These are phyloP conservation scores for Eolophus roseicapilla DNA, from an alignment of 2,113 vertebrate genomes.

Conservation along the genomic window DNA sequence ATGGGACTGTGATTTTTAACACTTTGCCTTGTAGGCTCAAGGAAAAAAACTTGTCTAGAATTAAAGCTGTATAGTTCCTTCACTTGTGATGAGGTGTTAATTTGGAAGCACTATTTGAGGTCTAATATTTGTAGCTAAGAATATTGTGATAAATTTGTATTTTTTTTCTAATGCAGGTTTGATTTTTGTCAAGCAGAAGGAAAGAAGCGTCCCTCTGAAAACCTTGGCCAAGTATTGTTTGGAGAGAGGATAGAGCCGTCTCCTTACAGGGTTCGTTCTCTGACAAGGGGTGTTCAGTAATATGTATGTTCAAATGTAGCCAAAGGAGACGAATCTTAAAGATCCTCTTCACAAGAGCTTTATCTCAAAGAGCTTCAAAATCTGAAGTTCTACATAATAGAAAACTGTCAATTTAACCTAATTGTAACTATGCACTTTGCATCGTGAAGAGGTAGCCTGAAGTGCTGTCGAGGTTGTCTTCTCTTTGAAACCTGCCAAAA, in stretches of 20 bases:
- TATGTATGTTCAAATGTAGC: not conserved
- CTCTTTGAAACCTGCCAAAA: not conserved
- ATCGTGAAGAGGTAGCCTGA: not conserved
- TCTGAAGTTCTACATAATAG: not conserved
- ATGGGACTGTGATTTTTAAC: not conserved
- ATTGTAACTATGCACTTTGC: not conserved
- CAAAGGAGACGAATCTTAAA: not conserved
- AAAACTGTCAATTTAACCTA: not conserved
- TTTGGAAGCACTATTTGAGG: not conserved
- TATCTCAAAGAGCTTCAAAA: not conserved
- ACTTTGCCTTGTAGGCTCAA: not conserved
- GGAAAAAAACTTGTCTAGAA: not conserved
- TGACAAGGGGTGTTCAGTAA: not conserved
- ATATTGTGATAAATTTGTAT: not conserved
- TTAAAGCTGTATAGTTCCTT: not conserved
- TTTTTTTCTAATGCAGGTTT: constrained; percentile 79
- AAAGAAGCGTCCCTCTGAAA: constrained; percentile 93
- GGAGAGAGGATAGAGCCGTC: constrained; percentile 97
- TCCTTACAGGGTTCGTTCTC: constrained; percentile 90
- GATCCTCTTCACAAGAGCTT: not conserved
- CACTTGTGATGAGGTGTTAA: not conserved
- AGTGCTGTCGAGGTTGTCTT: not conserved
- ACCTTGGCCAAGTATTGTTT: constrained; percentile 97
- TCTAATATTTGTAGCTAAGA: not conserved
- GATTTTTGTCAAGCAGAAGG: constrained; percentile 91